phyloP scores from a whole-genome alignment of 2,888 invertebrate genomes.

The Spicauda simplicius region DNA sequence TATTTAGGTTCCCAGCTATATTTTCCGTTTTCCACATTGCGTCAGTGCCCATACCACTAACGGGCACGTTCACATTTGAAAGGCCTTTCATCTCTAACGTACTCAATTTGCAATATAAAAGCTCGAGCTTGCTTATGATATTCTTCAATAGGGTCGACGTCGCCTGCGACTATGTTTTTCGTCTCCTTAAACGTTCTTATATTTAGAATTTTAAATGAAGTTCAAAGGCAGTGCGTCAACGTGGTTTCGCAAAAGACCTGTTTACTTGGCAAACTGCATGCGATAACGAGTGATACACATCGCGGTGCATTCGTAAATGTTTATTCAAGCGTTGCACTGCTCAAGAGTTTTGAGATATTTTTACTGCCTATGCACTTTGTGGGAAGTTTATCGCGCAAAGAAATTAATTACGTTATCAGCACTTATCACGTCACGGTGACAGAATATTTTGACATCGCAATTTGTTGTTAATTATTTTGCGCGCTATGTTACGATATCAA shows the following conservation, averaged over 20 bases:
- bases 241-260: constrained; percentile 49
- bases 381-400: constrained; percentile 23
- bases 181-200: constrained; percentile 28
- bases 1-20: constrained; percentile 61
- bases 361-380: constrained; percentile 20
- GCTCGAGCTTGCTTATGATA: constrained; percentile 11
- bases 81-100: constrained; percentile 32
- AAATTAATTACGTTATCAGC: constrained; percentile 31
- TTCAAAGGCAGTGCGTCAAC: constrained; percentile 46
- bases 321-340: constrained; percentile 48
- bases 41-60: constrained; percentile 43
- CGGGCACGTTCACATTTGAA: constrained; percentile 27
- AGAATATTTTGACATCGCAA: constrained; percentile 39
- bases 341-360: constrained; percentile 41
- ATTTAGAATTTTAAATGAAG: constrained; percentile 53
- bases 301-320: constrained; percentile 45
- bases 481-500: constrained; percentile 24
- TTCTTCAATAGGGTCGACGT: constrained; percentile 13
- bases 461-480: constrained; percentile 31
- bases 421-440: constrained; percentile 17
- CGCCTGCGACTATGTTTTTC: constrained; percentile 17
- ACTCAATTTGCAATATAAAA: constrained; percentile 22
- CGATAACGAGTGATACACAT: constrained; percentile 53
- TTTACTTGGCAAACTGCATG: constrained; percentile 53
- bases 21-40: constrained; percentile 72